These are phyloP conservation scores for Gobiocypris rarus DNA, from an alignment of 2,113 vertebrate species.

Conservation along the genomic window DNA sequence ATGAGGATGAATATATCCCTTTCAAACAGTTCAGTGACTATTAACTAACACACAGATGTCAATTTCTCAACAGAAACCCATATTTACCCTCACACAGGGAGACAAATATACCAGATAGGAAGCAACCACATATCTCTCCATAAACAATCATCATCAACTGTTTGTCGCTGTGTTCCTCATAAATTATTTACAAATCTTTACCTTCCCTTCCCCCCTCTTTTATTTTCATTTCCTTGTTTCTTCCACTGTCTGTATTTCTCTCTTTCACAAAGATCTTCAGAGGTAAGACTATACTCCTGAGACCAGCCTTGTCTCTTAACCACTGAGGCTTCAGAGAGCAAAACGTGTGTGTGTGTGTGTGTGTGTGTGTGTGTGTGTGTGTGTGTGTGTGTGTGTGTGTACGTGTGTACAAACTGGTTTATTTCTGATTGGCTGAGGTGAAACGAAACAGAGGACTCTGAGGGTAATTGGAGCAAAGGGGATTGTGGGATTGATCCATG, in stretches of 20 bases:
- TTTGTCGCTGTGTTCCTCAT: conserved; percentile 1
- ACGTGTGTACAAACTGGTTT: conserved; percentile 2
- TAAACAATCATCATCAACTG: conserved; percentile 31
- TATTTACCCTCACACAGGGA: background rate
- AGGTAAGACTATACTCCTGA: conserved; percentile 29
- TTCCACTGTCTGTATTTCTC: conserved; percentile 11
- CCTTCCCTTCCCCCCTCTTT: background rate
- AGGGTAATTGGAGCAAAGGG: conserved; percentile 37
- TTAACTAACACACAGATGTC: background rate
- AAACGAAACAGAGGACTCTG: conserved; percentile 41
- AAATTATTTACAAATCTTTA: conserved; percentile 9
- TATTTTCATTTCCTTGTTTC: background rate
- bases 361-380: conserved; percentile 32
- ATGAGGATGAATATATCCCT: no score
- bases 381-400: conserved; percentile 14
- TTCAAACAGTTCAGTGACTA: background rate
- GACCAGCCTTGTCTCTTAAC: conserved; percentile 43
- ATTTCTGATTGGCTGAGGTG: conserved; percentile 34
- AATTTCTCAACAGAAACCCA: background rate
- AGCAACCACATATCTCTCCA: background rate
- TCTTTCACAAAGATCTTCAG: conserved; percentile 37
- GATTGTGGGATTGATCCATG: conserved; percentile 34
- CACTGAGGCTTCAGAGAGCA: conserved; percentile 41
- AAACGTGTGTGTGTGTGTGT: conserved; percentile 20
- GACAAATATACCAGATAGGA: background rate